Base-by-base conservation (phyloP, 2,888 invertebrate genomes). In the Brachyptera putata region DNA sequence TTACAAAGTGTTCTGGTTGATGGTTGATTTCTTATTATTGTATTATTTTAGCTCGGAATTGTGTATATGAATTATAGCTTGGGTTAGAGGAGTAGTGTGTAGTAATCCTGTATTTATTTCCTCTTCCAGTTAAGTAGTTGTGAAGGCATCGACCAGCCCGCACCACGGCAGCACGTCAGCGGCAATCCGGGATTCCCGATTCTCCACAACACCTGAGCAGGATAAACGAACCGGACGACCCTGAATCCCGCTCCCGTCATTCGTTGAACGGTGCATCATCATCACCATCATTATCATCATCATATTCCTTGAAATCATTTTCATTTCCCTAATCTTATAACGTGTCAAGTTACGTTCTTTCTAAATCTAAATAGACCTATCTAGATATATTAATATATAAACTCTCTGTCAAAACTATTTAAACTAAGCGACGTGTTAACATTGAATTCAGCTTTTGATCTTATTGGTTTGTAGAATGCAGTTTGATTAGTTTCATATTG, bases 291-390 rank as follows among this genome's bases (percentile, higher is more conserved):
- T 18, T 16, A 21, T 41, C 18, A 18, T 18, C 41, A 50, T 50
- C 49, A 50, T 50, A 53, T 36, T 53, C 53, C 53, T 53, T 34
- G 34, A 16, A n/a, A 53, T 53, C 53, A 34, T 34, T 36, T 43
- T 43, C 43, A 16, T 53, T 34, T 16, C 36, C 34, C 36, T 53
- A 30, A 22, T 22, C 36, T 22, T 53, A 18, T 18, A 36, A n/a
- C 22, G 43, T 34, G 60, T 60, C 60, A 48, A 60, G 56, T 60
- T 36, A 34, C 60, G 60, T 56, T 60, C 60, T 24, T 60, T 56
- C 60, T 37, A 36, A 16, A 16, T 46, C 24, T 46, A 1, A 46
- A 21, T 46, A 21, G 22, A 18, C 46, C 24, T 21, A 3, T 46
- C 18, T n/a, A n/a, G n/a, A n/a, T n/a, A n/a, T n/a, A n/a, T n/a